Conservation (phyloP, 2,888 invertebrate species). For the Drosophila infuscata region DNA sequence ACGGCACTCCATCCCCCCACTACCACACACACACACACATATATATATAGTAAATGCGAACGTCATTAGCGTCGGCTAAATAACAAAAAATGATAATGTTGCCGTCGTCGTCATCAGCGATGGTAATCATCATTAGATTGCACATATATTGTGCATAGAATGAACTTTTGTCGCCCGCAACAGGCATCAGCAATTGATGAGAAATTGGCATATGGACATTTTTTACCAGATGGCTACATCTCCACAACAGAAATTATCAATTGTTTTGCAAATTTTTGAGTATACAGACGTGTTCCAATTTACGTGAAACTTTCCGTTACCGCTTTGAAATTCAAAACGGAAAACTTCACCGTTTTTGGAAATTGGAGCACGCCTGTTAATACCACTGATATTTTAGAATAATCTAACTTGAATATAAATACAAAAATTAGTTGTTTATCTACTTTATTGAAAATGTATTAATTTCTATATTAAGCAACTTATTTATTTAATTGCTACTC, state of each 20-base stretch:
- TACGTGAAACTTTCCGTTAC: neutral
- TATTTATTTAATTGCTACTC: neutral
- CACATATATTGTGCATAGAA: constrained; percentile 70
- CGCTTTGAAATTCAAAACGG: neutral
- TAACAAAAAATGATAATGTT: constrained; percentile 81
- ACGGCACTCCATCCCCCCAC: constrained; percentile 38
- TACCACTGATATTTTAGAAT: neutral
- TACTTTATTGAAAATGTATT: neutral
- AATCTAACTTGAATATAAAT: neutral
- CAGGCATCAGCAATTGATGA: constrained; percentile 14
- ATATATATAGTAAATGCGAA: constrained; percentile 66
- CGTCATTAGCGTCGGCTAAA: constrained; percentile 81
- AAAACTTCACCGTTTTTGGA: neutral
- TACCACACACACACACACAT: neutral
- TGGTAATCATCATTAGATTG: constrained; percentile 82
- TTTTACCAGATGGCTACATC: neutral
- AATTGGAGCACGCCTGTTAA: neutral
- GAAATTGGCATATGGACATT: constrained; percentile 21
- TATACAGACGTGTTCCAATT: neutral
- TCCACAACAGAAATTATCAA: neutral
- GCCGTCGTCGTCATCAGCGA: constrained; percentile 56
- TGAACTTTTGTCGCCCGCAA: constrained; percentile 31
- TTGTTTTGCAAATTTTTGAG: neutral
- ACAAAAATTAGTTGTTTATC: neutral
- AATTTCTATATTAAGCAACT: neutral